Percentiles rank a stretch among this genome's conserved stretches.
Conservation (phyloP, 2,113 vertebrate species). For the Sardina pilchardus region DNA sequence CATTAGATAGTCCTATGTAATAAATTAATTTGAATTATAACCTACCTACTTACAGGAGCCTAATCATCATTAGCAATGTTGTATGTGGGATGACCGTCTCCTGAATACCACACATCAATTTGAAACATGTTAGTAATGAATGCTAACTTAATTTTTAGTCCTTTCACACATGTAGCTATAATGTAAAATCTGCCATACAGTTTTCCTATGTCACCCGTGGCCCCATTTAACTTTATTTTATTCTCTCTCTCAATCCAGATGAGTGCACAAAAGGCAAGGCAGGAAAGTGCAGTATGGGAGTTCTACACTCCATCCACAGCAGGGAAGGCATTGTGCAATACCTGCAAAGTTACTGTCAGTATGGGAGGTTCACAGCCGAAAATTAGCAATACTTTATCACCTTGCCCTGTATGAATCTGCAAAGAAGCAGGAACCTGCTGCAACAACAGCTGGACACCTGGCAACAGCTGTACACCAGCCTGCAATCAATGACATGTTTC, state of each 20-base stretch:
- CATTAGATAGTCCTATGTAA: too few relatives aligned
- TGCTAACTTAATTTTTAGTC: neutral
- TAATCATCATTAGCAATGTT: neutral
- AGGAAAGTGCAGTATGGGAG: neutral
- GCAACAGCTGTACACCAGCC: neutral
- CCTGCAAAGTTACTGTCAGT: constrained; percentile 5
- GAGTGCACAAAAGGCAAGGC: neutral
- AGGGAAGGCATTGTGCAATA: constrained; percentile 22
- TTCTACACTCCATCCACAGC: neutral
- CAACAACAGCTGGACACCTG: neutral
- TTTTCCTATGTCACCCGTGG: neutral
- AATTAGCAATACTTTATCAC: constrained; percentile 22
- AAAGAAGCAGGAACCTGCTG: constrained; percentile 3
- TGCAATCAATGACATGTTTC: neutral
- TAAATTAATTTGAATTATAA: too few relatives aligned
- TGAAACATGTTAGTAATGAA: neutral
- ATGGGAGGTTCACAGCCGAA: constrained; percentile 16
- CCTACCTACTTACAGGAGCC: too few relatives aligned
- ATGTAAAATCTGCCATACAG: neutral
- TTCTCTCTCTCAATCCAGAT: neutral
- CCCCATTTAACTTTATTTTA: neutral
- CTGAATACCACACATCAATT: neutral
- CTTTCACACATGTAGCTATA: neutral
- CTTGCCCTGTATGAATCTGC: neutral
- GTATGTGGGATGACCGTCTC: neutral